Evolutionary conservation across 1,140 invertebrate species (phyloP).

Genomic region (Neuroterus valhalla): DNA sequence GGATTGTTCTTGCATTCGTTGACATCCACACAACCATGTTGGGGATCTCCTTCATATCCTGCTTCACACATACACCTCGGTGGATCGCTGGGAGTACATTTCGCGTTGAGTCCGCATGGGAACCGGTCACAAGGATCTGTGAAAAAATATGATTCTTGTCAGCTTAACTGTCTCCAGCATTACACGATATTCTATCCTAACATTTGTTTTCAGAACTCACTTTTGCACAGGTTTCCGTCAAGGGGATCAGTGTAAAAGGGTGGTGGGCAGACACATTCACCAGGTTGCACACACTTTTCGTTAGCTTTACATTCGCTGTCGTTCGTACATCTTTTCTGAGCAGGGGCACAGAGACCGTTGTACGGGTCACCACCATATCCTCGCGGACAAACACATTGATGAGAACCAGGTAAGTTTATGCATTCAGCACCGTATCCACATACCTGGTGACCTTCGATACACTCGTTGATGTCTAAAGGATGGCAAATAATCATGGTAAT

Average conservation of each 20-base stretch:
- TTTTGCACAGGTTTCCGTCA: slow-evolving; percentile 90
- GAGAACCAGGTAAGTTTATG: slow-evolving; percentile 86
- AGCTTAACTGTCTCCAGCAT: not conserved
- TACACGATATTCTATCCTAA: slow-evolving; percentile 31
- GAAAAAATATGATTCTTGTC: not conserved
- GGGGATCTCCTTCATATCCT: slow-evolving; percentile 89
- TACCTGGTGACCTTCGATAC: slow-evolving; percentile 82
- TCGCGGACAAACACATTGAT: slow-evolving; percentile 87
- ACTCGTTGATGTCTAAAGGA: slow-evolving; percentile 86
- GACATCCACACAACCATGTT: slow-evolving; percentile 87
- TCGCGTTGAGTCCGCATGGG: slow-evolving; percentile 93
- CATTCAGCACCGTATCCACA: slow-evolving; percentile 92
- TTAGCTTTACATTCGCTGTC: slow-evolving; percentile 90
- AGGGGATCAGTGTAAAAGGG: slow-evolving; percentile 89
- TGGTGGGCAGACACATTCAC: slow-evolving; percentile 91
- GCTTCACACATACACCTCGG: slow-evolving; percentile 90
- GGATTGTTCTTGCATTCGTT: slow-evolving; percentile 88
- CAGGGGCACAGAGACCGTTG: slow-evolving; percentile 83
- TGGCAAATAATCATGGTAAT: slow-evolving; percentile 1
- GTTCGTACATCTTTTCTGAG: slow-evolving; percentile 85
- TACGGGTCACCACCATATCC: slow-evolving; percentile 81
- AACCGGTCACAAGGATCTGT: slow-evolving; percentile 87
- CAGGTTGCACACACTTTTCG: slow-evolving; percentile 93
- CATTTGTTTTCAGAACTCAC: slow-evolving; percentile 64
- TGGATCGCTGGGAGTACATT: slow-evolving; percentile 92